Percentiles rank a stretch among this genome's conserved stretches.
Conservation (phyloP, 2,888 invertebrate genomes). For the Sphaeridia pumilis region DNA sequence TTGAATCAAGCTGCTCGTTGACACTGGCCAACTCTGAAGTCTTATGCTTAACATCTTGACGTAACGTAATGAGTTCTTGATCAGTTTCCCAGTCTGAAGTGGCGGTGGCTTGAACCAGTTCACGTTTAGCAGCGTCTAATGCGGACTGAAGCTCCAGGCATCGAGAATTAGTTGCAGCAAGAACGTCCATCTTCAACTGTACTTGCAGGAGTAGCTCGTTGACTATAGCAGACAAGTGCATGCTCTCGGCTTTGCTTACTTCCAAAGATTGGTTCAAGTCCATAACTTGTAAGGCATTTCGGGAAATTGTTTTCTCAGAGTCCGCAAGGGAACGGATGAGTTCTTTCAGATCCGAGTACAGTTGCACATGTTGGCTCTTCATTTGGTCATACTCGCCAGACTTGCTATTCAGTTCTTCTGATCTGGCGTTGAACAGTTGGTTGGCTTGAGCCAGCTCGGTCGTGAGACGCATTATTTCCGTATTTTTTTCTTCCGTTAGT, state of each 20-base stretch:
- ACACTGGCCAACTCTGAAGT: not conserved
- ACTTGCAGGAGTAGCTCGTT: not conserved
- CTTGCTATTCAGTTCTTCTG: not conserved
- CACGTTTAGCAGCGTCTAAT: not conserved
- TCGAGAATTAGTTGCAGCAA: not conserved
- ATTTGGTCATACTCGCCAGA: not conserved
- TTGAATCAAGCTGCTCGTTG: slow-evolving; percentile 5
- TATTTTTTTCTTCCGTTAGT: slow-evolving; percentile 2
- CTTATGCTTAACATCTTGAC: not conserved
- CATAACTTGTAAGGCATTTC: not conserved
- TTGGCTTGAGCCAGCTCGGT: slow-evolving; percentile 1
- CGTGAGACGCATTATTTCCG: slow-evolving; percentile 7
- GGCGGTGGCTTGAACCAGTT: not conserved
- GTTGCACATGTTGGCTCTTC: not conserved
- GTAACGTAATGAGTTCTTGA: not conserved
- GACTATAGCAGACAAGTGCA: not conserved
- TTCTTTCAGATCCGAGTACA: not conserved
- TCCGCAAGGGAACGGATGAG: not conserved
- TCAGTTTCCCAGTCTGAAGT: not conserved
- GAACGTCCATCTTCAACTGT: not conserved
- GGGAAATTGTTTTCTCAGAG: not conserved
- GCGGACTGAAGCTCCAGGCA: not conserved
- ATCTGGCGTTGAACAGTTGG: not conserved
- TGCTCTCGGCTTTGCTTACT: not conserved
- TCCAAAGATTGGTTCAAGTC: not conserved